Base-by-base conservation (phyloP, 2,888 invertebrate genomes). In the Girardia tigrina region DNA sequence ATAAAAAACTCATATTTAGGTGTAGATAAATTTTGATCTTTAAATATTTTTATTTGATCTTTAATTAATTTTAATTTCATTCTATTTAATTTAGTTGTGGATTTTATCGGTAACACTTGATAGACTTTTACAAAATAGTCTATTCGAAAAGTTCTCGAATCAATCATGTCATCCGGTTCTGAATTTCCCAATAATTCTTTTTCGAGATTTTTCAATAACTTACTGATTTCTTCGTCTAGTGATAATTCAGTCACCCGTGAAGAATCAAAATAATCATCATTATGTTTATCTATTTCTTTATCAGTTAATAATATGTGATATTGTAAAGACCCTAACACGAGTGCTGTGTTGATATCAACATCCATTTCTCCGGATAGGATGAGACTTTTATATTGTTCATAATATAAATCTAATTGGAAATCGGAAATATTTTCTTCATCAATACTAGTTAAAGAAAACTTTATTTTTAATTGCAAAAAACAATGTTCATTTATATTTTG, bases 31-130 rank as follows among this genome's bases (percentile, higher is more conserved):
- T 56, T n/a, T 6, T 56, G n/a, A 20, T 56, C 56, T 56, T 56
- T 56, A 56, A 56, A 56, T 20, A 56, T 56, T n/a, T 56, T 56
- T 8, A 56, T 56, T 8, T 56, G 56, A n/a, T 56, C n/a, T 56
- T 56, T 56, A n/a, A 56, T 56, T 56, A 56, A n/a, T 56, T 56
- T 56, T 23, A 56, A 56, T 56, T 56, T 56, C 56, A 56, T 56
- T 56, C 56, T 56, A 4, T 20, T 12, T 20, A 56, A 56, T 56
- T n/a, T 56, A 56, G 20, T 23, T 4, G 8, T 56, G 4, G 56
- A 56, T 56, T 56, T 56, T 4, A 56, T 16, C 4, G 56, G 56
- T 20, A 56, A 20, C n/a, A 56, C 23, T 56, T 56, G 56, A 56
- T 56, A 23, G 23, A 56, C 56, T 8, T n/a, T 2, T 20, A 56